Percentiles rank a stretch among this genome's conserved stretches.
Conservation (phyloP, 30 jellyfish, hydroid and myxozoan species). For the Turritopsis rubra region DNA sequence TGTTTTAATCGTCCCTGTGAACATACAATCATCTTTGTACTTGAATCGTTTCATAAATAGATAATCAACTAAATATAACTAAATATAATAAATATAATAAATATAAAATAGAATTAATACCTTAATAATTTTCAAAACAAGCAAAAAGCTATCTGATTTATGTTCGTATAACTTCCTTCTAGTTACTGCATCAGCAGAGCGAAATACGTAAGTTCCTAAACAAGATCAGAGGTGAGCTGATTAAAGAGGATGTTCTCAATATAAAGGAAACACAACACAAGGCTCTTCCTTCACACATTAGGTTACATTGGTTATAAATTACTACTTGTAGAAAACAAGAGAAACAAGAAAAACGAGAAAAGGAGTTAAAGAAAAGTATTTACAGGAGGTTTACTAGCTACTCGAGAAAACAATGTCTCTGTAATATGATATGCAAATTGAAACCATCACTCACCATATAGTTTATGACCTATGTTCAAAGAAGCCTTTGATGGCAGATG, state of each 20-base stretch:
- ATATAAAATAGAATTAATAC: constrained; percentile 5
- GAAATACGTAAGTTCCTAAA: constrained; percentile 60
- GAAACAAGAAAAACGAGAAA: too few relatives aligned
- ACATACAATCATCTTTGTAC: neutral
- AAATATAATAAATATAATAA: too few relatives aligned
- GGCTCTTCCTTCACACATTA: too few relatives aligned
- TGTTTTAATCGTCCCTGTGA: constrained; percentile 40
- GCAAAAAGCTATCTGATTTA: constrained; percentile 14
- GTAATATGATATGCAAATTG: too few relatives aligned
- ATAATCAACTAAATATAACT: too few relatives aligned
- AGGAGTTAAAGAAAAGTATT: neutral
- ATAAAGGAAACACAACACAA: too few relatives aligned
- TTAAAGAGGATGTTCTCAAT: neutral
- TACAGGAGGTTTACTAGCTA: neutral
- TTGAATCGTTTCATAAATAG: too few relatives aligned
- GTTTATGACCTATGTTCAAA: neutral
- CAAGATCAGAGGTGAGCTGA: neutral
- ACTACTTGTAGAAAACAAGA: too few relatives aligned
- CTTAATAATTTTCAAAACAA: constrained; percentile 53
- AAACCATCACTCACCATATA: neutral
- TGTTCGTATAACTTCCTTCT: constrained; percentile 4
- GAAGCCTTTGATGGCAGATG: neutral
- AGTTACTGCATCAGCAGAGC: constrained; percentile 60
- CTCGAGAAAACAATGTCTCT: neutral
- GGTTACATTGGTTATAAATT: too few relatives aligned